Base-by-base conservation (phyloP, 1,140 invertebrate genomes). In the Trachelipus rathkii region DNA sequence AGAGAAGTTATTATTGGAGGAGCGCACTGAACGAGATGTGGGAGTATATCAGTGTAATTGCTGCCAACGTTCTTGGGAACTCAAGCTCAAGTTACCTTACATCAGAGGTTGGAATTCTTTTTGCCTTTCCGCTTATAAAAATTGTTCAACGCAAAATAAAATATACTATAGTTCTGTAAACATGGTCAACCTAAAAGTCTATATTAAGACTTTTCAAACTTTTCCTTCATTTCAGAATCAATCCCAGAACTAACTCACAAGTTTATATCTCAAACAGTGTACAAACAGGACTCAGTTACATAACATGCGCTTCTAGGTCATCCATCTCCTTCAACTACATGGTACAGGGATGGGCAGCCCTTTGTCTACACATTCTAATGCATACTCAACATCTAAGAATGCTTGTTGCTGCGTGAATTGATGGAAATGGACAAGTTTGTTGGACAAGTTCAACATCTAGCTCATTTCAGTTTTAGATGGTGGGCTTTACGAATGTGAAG, bases 251-350 rank as follows among this genome's bases (percentile, higher is more conserved):
- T 93, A 50, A 90, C 91, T 82, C 92, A 92, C 82, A 92, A 91
- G 6, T 94, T 94, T 84, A 92, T 92, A 81, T 92, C 93, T 82
- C 92, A 93, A 84, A 92, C 92, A 0, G 84, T n/a, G n/a, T 94
- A 60, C 87, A 91, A 82, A 90, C 92, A 0, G 92, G 92, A 7
- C 90, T 89, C 91, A 77, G 90, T 94, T 68, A 93, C 92, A 0
- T 96, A 72, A 89, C 91, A 81, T 96, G 94, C 85, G 90, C 91
- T 0, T 92, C 93, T 91, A 10, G 94, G 94, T 11, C 93, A 92
- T 33, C 94, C 94, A 11, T 89, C 92, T 6, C 94, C 94, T 0
- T 91, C 93, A 80, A 92, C 96, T 78, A 89, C 89, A 4, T 96
- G 94, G 95, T 85, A 91, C 69, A 86, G 95, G n/a, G 94, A 96